These are phyloP conservation scores for Zaprionus africanus DNA, from an alignment of 1,140 invertebrate species.

Conservation along the genomic window DNA sequence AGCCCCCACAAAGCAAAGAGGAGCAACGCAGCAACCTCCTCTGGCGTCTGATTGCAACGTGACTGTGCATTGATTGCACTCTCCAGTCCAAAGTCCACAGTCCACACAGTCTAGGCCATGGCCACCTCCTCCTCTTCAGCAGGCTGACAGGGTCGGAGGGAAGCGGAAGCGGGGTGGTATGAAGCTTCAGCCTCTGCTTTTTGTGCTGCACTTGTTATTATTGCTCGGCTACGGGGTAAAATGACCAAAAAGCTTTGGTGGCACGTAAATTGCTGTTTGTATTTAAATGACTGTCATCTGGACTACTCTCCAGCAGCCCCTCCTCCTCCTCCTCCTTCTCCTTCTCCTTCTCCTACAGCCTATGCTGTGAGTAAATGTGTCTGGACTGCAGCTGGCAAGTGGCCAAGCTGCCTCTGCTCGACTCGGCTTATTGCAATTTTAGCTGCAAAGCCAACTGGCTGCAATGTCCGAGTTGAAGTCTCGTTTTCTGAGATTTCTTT, in stretches of 20 bases:
- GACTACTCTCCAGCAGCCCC: not conserved
- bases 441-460: constrained; percentile 11
- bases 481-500: not conserved
- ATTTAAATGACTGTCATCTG: constrained; percentile 41
- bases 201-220: constrained; percentile 14
- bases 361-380: not conserved
- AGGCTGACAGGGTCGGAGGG: not conserved
- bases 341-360: not conserved
- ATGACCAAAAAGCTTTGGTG: constrained; percentile 32
- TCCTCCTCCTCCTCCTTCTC: not conserved
- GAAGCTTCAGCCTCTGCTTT: not conserved
- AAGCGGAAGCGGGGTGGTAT: not conserved
- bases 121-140: not conserved
- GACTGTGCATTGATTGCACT: constrained; percentile 45
- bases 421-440: constrained; percentile 26
- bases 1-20: not conserved
- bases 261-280: constrained; percentile 45
- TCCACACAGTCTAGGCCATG: not conserved
- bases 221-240: constrained; percentile 21
- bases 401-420: constrained; percentile 6
- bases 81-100: constrained; percentile 1
- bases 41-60: constrained; percentile 40
- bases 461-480: not conserved
- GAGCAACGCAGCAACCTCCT: not conserved
- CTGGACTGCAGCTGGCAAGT: constrained; percentile 6